Evolutionary conservation across 1,140 invertebrate genomes (phyloP), one percentile per base, ranked within the genome.

Genomic region (Bombus waltoni): DNA sequence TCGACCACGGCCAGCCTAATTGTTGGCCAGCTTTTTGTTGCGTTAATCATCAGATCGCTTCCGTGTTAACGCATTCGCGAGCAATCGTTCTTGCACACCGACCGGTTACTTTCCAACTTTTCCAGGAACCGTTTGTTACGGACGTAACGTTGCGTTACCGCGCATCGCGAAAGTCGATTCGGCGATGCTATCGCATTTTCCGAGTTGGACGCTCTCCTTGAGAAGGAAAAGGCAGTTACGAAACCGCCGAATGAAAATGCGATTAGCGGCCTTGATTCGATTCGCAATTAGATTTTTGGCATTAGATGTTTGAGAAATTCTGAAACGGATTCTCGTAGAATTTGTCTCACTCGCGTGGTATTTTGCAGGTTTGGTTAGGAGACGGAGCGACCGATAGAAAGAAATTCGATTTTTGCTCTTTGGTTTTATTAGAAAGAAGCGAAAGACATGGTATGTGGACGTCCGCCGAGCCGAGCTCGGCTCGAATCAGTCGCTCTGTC

Each of bases 371-470:
- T 38, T 28, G 32, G 22, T 40, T 57, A 28, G 32, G 5, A 38
- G 2, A 40, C 28, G 47, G 22, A 53, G 47, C 47, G 22, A 53
- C 47, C 70, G 65, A 32, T 65, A 47, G 73, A 62, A 62, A 62
- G 59, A n/a, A 62, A 62, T 53, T 53, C 47, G 15, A 89, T 79
- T 90, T 78, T 93, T 93, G 90, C 57, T 94, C 93, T 94, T 93
- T 94, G 93, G 93, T 94, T 94, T 93, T 94, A 93, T 94, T 94
- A 93, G 80, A 93, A 93, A 93, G 89, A 93, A 91, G 90, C 89
- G 88, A 89, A 92, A 88, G 83, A 87, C 74, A 78, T 74, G 68
- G 70, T 85, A 85, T 57, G 88, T 65, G 83, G 82, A 68, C 57
- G 62, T 57, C 15, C 70, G 62, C 66, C 76, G 35, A 13, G 22